A percentile compares a stretch with the other conserved stretches of the same genome.
Conservation (phyloP, 2,888 invertebrate genomes). For the Leptodirus hochenwartii region DNA sequence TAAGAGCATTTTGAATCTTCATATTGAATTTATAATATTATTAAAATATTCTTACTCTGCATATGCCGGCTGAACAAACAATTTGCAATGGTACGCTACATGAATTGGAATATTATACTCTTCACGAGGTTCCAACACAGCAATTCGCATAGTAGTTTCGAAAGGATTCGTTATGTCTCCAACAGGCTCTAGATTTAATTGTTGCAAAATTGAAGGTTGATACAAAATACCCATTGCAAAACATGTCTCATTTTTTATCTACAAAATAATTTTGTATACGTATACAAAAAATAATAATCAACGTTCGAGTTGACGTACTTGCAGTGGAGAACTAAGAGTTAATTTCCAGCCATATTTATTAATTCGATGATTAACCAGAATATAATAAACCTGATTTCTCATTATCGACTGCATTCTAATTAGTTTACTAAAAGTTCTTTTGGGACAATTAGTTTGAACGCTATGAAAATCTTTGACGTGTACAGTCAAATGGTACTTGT, state of each 20-base stretch:
- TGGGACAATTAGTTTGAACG: conserved; percentile 44
- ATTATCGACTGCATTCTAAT: conserved; percentile 41
- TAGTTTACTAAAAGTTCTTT: conserved; percentile 41
- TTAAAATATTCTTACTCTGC: conserved; percentile 41
- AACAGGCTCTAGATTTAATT: conserved; percentile 39
- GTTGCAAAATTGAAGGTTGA: conserved; percentile 49
- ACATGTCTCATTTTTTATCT: conserved; percentile 62
- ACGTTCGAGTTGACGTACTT: conserved; percentile 38
- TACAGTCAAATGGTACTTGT: conserved; percentile 45
- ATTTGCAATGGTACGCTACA: conserved; percentile 63
- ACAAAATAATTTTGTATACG: no score
- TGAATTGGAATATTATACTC: conserved; percentile 58
- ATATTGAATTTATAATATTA: background rate
- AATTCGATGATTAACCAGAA: conserved; percentile 47
- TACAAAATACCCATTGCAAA: conserved; percentile 58
- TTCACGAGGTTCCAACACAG: conserved; percentile 55
- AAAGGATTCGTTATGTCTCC: conserved; percentile 58
- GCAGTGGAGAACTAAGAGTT: conserved; percentile 53
- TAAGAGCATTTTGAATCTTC: conserved; percentile 18
- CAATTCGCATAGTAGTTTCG: conserved; percentile 51
- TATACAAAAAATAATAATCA: conserved; percentile 5
- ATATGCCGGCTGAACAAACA: conserved; percentile 55
- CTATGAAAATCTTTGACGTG: conserved; percentile 44
- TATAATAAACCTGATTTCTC: conserved; percentile 38
- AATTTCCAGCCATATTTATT: conserved; percentile 34